A percentile compares a stretch with the other conserved stretches of the same genome.
Conservation (phyloP, 2,888 invertebrate species). For the Acleris holmiana region DNA sequence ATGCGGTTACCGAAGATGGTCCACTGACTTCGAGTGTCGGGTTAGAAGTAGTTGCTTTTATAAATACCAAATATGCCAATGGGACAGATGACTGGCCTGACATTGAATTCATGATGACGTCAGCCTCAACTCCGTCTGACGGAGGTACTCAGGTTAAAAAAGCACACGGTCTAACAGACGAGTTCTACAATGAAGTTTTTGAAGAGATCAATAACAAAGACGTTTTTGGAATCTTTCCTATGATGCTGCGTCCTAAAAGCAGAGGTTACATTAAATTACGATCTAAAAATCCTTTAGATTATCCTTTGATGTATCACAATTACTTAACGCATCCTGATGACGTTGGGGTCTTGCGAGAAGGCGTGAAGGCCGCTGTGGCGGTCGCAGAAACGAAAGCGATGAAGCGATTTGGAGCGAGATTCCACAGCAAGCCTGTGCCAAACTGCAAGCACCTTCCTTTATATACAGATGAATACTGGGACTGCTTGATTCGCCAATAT, state of each 20-base stretch:
- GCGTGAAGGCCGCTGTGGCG: constrained; percentile 93
- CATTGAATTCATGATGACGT: constrained; percentile 95
- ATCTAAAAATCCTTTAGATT: constrained; percentile 88
- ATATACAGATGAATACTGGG: constrained; percentile 94
- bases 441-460: constrained; percentile 92
- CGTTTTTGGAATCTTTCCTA: constrained; percentile 92
- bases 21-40: constrained; percentile 94
- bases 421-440: constrained; percentile 89
- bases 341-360: constrained; percentile 92
- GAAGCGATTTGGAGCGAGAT: constrained; percentile 91
- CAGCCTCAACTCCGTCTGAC: constrained; percentile 92
- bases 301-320: constrained; percentile 95
- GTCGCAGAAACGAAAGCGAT: constrained; percentile 91
- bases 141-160: constrained; percentile 92
- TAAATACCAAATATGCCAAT: constrained; percentile 95
- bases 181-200: constrained; percentile 91
- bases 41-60: constrained; percentile 94
- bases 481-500: constrained; percentile 92
- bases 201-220: constrained; percentile 89
- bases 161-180: constrained; percentile 92
- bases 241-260: constrained; percentile 95
- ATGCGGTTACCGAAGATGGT: constrained; percentile 93
- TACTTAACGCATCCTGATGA: constrained; percentile 95
- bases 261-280: constrained; percentile 91
- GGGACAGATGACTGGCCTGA: constrained; percentile 95